phyloP scores from a whole-genome alignment of 1,140 invertebrate genomes.

The Drosophila nasuta region DNA sequence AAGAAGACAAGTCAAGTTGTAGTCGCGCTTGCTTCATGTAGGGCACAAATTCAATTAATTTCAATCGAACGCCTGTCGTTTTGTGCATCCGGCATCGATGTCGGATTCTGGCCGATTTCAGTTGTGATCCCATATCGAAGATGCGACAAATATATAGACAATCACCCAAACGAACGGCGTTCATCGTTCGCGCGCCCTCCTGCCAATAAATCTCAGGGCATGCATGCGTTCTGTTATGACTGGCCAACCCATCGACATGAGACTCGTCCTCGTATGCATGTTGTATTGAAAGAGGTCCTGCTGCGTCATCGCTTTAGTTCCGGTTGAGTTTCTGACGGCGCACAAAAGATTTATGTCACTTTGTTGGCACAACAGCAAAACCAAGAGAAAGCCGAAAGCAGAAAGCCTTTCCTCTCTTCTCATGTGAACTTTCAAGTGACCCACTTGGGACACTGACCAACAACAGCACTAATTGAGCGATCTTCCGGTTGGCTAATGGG shows the following conservation, averaged over 20 bases:
- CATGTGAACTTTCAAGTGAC: constrained; percentile 56
- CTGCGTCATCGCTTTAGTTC: constrained; percentile 80
- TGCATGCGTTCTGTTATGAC: constrained; percentile 69
- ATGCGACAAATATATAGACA: constrained; percentile 55
- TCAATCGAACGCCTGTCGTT: constrained; percentile 85
- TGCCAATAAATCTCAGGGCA: constrained; percentile 66
- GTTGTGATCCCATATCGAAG: constrained; percentile 41
- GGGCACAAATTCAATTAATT: constrained; percentile 84
- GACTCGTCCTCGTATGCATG: constrained; percentile 19
- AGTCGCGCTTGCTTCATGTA: constrained; percentile 30
- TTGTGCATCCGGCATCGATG: constrained; percentile 73
- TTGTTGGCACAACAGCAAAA: constrained; percentile 66
- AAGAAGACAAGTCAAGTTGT: constrained; percentile 39
- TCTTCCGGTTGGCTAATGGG: constrained; percentile 81
- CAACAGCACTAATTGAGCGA: constrained; percentile 75
- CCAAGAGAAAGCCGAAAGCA: neutral
- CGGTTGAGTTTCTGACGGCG: constrained; percentile 63
- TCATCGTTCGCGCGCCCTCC: constrained; percentile 47
- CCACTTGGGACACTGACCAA: constrained; percentile 71
- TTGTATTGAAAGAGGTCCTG: constrained; percentile 47
- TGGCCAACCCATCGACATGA: constrained; percentile 61
- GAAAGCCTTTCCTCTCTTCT: constrained; percentile 24
- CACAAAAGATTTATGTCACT: constrained; percentile 76
- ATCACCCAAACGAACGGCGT: constrained; percentile 15
- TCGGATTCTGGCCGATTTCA: constrained; percentile 14